phyloP scores from a whole-genome alignment of 1,140 invertebrate genomes.

The Aphaenogaster floridana region DNA sequence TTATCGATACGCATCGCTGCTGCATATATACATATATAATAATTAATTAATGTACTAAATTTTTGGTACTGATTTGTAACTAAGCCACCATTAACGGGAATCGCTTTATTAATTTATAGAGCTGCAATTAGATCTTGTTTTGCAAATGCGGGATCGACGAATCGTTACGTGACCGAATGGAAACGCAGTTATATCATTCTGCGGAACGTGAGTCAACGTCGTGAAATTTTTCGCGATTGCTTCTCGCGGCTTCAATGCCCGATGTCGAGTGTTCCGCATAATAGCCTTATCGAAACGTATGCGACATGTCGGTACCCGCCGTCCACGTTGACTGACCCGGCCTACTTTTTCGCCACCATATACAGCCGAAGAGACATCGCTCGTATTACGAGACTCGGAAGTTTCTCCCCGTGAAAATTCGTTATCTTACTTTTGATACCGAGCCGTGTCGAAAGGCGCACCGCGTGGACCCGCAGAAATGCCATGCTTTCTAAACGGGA shows the following conservation, averaged over 20 bases:
- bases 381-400: constrained; percentile 66
- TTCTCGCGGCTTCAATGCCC: not conserved
- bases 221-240: not conserved
- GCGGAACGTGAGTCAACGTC: not conserved
- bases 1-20: not conserved
- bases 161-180: constrained; percentile 1
- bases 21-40: not conserved
- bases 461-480: constrained; percentile 71
- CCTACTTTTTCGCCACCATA: constrained; percentile 82
- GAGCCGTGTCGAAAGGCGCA: not conserved
- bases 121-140: not conserved
- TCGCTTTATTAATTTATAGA: not conserved
- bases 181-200: constrained; percentile 7
- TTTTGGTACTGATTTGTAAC: not conserved
- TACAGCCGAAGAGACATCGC: constrained; percentile 75
- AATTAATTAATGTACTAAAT: not conserved
- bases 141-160: not conserved
- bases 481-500: constrained; percentile 82
- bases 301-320: constrained; percentile 65
- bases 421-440: constrained; percentile 73
- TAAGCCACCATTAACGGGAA: not conserved
- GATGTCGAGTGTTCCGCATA: constrained; percentile 9
- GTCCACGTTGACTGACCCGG: constrained; percentile 71
- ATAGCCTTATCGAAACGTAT: constrained; percentile 65
- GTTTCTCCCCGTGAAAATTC: constrained; percentile 81